Conservation (phyloP, 1,140 invertebrate species). For the Hypsibius dujardini region DNA sequence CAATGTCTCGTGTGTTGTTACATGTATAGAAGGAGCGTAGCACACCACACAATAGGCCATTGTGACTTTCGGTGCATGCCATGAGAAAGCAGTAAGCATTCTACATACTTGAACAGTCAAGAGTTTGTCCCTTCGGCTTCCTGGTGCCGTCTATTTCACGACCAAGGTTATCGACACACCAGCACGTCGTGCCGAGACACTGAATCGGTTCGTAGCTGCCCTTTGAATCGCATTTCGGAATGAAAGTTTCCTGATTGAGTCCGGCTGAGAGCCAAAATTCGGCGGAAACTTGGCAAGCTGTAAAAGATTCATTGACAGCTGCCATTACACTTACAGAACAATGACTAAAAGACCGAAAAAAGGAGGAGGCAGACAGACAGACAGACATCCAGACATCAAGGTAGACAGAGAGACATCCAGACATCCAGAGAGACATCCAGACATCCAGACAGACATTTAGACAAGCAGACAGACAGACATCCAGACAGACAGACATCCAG, state of each 20-base stretch:
- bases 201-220: constrained; percentile 31
- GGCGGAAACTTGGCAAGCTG: not conserved
- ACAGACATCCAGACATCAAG: too few species aligned
- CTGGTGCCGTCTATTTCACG: constrained; percentile 23
- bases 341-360: too few species aligned
- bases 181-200: constrained; percentile 32
- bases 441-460: too few species aligned
- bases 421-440: too few species aligned
- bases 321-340: too few species aligned
- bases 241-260: not conserved
- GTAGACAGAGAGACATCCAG: too few species aligned
- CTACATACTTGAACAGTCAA: constrained; percentile 21
- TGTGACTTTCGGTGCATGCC: too few species aligned
- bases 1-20: too few species aligned
- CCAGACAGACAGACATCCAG: too few species aligned
- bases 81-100: not conserved
- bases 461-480: too few species aligned
- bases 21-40: too few species aligned
- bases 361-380: too few species aligned
- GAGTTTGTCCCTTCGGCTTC: constrained; percentile 22
- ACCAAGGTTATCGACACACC: constrained; percentile 26
- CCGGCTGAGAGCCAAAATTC: not conserved
- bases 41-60: not conserved
- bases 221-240: constrained; percentile 31
- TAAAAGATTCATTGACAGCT: not conserved